phyloP scores from a whole-genome alignment of 2,888 invertebrate species.

The Acanthosepion lycidas region DNA sequence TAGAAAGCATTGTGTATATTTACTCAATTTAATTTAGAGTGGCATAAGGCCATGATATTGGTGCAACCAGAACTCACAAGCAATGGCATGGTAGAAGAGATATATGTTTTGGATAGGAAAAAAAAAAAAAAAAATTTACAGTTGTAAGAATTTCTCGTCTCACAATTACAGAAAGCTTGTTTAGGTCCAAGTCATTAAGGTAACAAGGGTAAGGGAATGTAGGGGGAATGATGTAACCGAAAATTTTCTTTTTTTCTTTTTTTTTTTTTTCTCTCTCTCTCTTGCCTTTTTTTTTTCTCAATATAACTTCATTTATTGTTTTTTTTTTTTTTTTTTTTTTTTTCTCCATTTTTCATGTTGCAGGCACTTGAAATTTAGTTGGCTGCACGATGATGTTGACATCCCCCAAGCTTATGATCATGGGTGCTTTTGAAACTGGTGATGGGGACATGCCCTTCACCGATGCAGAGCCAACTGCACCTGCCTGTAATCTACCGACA shows the following conservation, averaged over 20 bases:
- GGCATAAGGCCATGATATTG: no score
- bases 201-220: background rate
- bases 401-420: background rate
- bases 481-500: background rate
- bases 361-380: background rate
- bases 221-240: background rate
- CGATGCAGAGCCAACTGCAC: constrained; percentile 5
- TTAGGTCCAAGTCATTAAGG: background rate
- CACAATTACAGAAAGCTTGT: background rate
- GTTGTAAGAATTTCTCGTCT: background rate
- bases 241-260: background rate
- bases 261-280: background rate
- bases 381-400: background rate
- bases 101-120: background rate
- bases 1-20: no score
- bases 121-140: background rate
- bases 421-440: background rate
- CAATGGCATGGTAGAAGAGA: no score
- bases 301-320: background rate
- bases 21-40: no score
- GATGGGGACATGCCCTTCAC: background rate
- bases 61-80: no score
- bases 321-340: background rate
- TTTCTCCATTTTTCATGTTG: background rate
- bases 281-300: background rate